These are phyloP conservation scores for Coenonympha arcania DNA, from an alignment of 2,888 invertebrate species.

Conservation along the genomic window DNA sequence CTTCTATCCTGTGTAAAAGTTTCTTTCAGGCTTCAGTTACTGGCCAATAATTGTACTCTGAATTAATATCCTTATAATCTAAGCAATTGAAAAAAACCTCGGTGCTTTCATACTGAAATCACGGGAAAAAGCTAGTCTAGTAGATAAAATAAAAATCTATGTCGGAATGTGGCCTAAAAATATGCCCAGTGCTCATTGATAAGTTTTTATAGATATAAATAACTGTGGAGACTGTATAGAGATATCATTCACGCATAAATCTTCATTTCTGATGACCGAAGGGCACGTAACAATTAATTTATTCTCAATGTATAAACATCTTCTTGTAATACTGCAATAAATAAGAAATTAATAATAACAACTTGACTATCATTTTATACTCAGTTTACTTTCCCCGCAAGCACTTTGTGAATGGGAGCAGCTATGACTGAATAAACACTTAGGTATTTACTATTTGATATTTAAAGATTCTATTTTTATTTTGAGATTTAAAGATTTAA, in stretches of 20 bases:
- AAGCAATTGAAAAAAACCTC: too few species aligned
- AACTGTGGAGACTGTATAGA: constrained; percentile 23
- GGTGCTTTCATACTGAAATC: too few species aligned
- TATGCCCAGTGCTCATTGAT: constrained; percentile 11
- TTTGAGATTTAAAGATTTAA: too few species aligned
- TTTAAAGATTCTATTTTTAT: too few species aligned
- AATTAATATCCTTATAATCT: too few species aligned
- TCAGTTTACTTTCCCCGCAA: not conserved
- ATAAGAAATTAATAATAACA: constrained; percentile 15
- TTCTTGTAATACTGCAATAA: constrained; percentile 21
- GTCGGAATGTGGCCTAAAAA: constrained; percentile 12
- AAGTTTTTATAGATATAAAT: constrained; percentile 1
- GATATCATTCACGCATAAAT: constrained; percentile 50
- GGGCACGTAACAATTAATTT: constrained; percentile 29
- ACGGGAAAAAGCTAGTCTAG: too few species aligned
- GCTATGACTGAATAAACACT: not conserved
- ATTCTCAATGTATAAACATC: constrained; percentile 23
- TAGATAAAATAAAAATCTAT: too few species aligned
- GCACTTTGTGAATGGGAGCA: not conserved
- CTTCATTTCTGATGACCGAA: constrained; percentile 35
- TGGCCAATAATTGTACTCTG: too few species aligned
- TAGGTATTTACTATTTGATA: too few species aligned
- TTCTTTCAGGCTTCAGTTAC: too few species aligned
- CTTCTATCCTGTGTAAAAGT: too few species aligned
- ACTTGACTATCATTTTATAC: not conserved